Conservation (phyloP, 2,113 vertebrate species). For the Emydura subglobosa region DNA sequence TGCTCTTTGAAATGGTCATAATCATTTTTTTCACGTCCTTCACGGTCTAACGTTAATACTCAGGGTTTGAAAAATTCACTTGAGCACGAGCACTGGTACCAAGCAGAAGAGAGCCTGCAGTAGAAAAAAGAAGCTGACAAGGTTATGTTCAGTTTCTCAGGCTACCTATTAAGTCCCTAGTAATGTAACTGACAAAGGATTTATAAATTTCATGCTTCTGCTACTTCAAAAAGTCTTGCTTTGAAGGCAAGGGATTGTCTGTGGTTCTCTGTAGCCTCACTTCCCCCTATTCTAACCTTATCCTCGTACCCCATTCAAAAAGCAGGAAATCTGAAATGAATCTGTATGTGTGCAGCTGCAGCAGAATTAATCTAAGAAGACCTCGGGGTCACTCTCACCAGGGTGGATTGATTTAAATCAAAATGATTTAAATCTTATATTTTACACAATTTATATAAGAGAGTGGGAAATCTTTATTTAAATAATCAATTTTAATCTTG, state of each 20-base stretch:
- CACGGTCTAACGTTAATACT: background rate
- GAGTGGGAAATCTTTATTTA: background rate
- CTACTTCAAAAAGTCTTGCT: background rate
- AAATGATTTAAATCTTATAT: background rate
- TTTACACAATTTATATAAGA: too few species aligned
- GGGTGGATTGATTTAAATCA: background rate
- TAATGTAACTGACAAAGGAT: background rate
- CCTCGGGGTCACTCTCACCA: background rate
- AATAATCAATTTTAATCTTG: background rate
- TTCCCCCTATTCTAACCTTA: background rate
- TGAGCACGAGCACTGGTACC: background rate
- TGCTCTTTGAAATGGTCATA: background rate
- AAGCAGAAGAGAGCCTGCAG: background rate
- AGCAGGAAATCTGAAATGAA: background rate
- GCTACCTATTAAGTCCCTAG: background rate
- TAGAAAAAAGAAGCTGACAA: background rate
- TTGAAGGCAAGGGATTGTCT: background rate
- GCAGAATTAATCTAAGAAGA: background rate
- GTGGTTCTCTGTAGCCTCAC: background rate
- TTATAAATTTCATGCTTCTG: background rate
- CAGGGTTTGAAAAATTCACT: background rate
- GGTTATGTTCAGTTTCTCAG: background rate
- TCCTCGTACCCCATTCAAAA: background rate
- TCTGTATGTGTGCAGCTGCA: background rate
- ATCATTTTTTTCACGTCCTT: background rate